Conservation (phyloP, 1,140 invertebrate genomes). For the Frieseomelitta varia region DNA sequence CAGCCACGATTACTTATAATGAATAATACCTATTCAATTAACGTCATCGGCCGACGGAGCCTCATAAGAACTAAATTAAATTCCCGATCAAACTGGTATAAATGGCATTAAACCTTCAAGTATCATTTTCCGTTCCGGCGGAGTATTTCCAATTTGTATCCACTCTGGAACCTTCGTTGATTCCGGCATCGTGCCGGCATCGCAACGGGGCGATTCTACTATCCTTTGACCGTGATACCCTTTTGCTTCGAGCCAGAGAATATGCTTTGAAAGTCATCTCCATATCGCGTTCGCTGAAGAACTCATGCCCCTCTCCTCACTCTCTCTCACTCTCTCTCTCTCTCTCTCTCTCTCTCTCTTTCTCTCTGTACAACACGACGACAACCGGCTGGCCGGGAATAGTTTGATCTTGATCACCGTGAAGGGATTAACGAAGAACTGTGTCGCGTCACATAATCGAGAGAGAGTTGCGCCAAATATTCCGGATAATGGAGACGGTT, state of each 20-base stretch:
- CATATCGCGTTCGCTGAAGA: conserved; percentile 57
- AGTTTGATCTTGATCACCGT: conserved; percentile 45
- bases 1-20: conserved; percentile 11
- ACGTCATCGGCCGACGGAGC: conserved; percentile 43
- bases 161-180: conserved; percentile 44
- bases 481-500: neutral
- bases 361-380: neutral
- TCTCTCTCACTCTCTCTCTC: neutral
- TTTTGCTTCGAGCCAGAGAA: conserved; percentile 26
- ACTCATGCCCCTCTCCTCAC: conserved; percentile 20
- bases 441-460: neutral
- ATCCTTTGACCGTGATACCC: conserved; percentile 55
- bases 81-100: conserved; percentile 50
- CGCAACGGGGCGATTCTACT: conserved; percentile 30
- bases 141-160: conserved; percentile 59
- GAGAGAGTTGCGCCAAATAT: neutral
- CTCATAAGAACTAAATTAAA: conserved; percentile 57
- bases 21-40: conserved; percentile 60
- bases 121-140: conserved; percentile 47
- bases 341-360: neutral
- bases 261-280: conserved; percentile 61
- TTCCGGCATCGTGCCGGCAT: conserved; percentile 25
- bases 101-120: conserved; percentile 56
- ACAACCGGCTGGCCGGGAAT: conserved; percentile 15
- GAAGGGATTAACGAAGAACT: conserved; percentile 15